A percentile compares a stretch with the other conserved stretches of the same genome.
These are phyloP conservation scores for Seira musarum DNA, from an alignment of 2,888 invertebrate species.

Conservation along the genomic window DNA sequence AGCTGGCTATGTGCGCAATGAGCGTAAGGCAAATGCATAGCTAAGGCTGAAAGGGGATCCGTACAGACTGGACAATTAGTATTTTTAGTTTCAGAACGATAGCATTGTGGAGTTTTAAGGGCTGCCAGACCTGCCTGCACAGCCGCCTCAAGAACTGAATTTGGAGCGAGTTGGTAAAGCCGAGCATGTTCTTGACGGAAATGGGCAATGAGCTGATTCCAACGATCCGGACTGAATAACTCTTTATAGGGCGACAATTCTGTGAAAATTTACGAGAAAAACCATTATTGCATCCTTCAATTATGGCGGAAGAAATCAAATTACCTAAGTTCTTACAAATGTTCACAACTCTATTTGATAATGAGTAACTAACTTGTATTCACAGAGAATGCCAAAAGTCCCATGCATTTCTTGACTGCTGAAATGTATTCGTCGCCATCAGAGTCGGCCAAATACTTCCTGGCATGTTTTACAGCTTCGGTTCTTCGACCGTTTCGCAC, in stretches of 20 bases:
- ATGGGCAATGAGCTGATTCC: slow-evolving; percentile 88
- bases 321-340: background rate
- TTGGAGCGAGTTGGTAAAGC: slow-evolving; percentile 92
- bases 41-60: slow-evolving; percentile 88
- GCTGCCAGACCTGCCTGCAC: slow-evolving; percentile 95
- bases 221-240: slow-evolving; percentile 79
- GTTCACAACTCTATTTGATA: background rate
- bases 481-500: slow-evolving; percentile 88
- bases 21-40: slow-evolving; percentile 87
- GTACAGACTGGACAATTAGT: slow-evolving; percentile 95
- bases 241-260: slow-evolving; percentile 73
- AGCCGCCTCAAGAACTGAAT: slow-evolving; percentile 92
- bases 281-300: too few relatives aligned
- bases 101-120: slow-evolving; percentile 87
- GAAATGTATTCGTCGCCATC: slow-evolving; percentile 81
- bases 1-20: slow-evolving; percentile 97
- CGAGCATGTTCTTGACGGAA: slow-evolving; percentile 96
- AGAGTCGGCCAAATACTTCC: slow-evolving; percentile 90
- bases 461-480: slow-evolving; percentile 95
- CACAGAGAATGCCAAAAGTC: slow-evolving; percentile 92
- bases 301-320: background rate
- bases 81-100: slow-evolving; percentile 77
- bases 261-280: slow-evolving; percentile 38
- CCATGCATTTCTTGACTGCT: slow-evolving; percentile 93
- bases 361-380: slow-evolving; percentile 82